A percentile compares a stretch with the other conserved stretches of the same genome.
Evolutionary conservation across 2,888 invertebrate genomes (phyloP).

Genomic region (Unio delphinus): DNA sequence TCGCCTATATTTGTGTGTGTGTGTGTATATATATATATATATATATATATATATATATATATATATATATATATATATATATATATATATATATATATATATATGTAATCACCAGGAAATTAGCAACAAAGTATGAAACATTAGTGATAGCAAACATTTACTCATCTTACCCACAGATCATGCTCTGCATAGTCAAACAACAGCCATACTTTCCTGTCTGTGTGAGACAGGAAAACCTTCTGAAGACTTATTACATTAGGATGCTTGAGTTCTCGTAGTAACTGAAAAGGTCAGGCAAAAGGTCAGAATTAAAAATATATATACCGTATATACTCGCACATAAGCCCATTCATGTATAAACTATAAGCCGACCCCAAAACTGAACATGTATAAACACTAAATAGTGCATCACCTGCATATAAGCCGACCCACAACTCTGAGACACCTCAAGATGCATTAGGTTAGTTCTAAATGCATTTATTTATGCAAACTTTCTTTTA

Average conservation of each 20-base stretch:
- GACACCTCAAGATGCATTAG: too few relatives aligned
- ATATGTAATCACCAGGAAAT: neutral
- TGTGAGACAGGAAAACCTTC: slow-evolving; percentile 95
- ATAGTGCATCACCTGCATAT: too few relatives aligned
- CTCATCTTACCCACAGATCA: slow-evolving; percentile 87
- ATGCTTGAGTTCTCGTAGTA: slow-evolving; percentile 95
- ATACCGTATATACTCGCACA: too few relatives aligned
- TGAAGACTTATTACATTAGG: slow-evolving; percentile 97
- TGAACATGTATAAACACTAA: too few relatives aligned
- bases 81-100: neutral
- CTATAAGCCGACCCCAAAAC: too few relatives aligned
- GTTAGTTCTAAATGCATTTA: too few relatives aligned
- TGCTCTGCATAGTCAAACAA: slow-evolving; percentile 99
- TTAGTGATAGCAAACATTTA: neutral
- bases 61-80: neutral
- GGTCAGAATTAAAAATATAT: too few relatives aligned
- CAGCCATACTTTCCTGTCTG: slow-evolving; percentile 96
- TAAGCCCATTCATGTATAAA: too few relatives aligned
- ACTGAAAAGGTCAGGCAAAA: slow-evolving; percentile 73
- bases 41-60: neutral
- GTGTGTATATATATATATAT: neutral
- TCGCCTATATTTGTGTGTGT: neutral
- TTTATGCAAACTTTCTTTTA: too few relatives aligned
- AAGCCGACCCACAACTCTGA: too few relatives aligned
- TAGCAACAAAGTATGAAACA: neutral